Evolutionary conservation across 2,888 invertebrate genomes (phyloP), one percentile per base, ranked within the genome.

Genomic region (Nebria brevicollis): DNA sequence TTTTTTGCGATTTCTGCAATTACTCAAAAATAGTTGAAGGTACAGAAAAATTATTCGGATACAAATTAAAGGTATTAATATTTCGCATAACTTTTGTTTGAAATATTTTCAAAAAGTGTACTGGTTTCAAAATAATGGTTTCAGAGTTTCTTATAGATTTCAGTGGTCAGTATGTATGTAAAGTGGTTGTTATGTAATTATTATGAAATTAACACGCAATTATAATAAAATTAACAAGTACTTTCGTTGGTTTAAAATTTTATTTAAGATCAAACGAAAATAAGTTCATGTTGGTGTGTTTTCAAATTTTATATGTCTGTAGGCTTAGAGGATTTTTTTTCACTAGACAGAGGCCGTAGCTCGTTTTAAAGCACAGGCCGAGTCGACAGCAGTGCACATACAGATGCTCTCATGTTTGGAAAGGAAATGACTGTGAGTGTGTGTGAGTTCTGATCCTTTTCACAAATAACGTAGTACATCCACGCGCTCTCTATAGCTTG

Each of bases 391-490:
- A 54, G 54, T 13, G 54, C 54, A 54, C 54, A 54, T 13, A 54
- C 54, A 54, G 54, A 8, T 8, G 7, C 54, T 54, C 54, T 54
- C 54, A 54, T 11, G 13, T 13, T 54, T 54, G 54, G 54, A 54
- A 54, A 54, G 54, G 54, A 54, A 54, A 54, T 54, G 54, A 25
- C 5, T 70, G 70, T 11, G 34, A 25, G 70, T 70, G 25, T 70
- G 26, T 70, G 70, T 70, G 70, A 15, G 34, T 34, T 26, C 70
- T 70, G 70, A 70, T 70, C 70, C 70, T 70, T 66, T 70, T 54
- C 54, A 70, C 70, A 70, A 70, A 70, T 70, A 70, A 70, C 70
- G 70, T 20, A 70, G 70, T 25, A 25, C 70, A 70, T 34, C 34
- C 70, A 70, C 26, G 34, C 70, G 54, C 54, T 54, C 70, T 34